Evolutionary conservation across 64 coral and sea anemone species (phyloP).

Genomic region (Acropora yongei): DNA sequence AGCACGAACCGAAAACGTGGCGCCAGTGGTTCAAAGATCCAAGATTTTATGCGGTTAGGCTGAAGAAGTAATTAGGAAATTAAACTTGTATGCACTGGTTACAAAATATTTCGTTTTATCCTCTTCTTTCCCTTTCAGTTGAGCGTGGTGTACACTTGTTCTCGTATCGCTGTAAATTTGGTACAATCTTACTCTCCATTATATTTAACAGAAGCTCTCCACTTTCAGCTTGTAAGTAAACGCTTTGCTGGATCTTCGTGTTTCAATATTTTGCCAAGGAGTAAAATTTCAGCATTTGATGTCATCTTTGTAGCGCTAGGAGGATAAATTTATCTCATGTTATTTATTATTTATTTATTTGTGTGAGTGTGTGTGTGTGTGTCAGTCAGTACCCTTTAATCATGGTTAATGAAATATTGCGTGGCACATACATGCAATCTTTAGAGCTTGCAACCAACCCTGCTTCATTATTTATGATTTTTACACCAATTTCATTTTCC

Average conservation of each 20-base stretch:
- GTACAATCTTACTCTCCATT: constrained; percentile 74
- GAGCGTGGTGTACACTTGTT: constrained; percentile 78
- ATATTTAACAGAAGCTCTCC: constrained; percentile 73
- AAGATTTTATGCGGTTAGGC: constrained; percentile 72
- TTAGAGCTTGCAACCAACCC: too few species aligned
- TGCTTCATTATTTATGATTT: too few species aligned
- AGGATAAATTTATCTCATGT: too few species aligned
- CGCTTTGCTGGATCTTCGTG: background rate
- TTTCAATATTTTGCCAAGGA: background rate
- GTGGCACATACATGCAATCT: too few species aligned
- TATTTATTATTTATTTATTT: too few species aligned
- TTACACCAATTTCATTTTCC: too few species aligned
- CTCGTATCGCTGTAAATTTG: constrained; percentile 66
- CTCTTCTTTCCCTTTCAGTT: constrained; percentile 55
- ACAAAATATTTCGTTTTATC: background rate
- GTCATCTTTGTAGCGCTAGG: too few species aligned
- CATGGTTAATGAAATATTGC: too few species aligned
- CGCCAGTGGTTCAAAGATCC: constrained; percentile 83
- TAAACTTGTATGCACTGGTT: background rate
- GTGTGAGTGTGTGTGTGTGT: too few species aligned
- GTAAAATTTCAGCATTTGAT: background rate
- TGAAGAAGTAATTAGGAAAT: background rate
- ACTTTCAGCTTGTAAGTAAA: constrained; percentile 69
- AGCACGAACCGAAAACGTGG: constrained; percentile 56
- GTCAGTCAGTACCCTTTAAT: too few species aligned